Evolutionary conservation across 35 echinoderm and acorn worm genomes (phyloP).

Genomic region (Strongylocentrotus purpuratus): DNA sequence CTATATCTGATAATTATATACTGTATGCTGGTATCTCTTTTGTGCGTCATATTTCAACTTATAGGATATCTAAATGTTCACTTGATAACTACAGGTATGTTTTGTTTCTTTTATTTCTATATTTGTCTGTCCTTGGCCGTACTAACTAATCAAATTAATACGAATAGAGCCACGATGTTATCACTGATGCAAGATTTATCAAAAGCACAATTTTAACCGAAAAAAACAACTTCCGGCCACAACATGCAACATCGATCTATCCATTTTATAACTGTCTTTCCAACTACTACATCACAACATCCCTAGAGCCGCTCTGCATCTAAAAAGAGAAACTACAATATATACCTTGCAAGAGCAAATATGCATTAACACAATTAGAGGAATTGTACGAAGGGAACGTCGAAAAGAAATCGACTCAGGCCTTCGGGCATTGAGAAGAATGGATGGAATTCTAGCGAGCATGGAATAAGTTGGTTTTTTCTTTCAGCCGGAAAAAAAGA

Average conservation of each 20-base stretch:
- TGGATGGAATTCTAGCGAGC: slow-evolving; percentile 1
- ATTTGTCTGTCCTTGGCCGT: background rate
- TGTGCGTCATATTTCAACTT: too few species aligned
- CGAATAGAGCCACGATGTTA: background rate
- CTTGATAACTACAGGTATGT: background rate
- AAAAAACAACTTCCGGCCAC: background rate
- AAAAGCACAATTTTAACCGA: background rate
- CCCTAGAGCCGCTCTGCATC: background rate
- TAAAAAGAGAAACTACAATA: background rate
- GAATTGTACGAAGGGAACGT: background rate
- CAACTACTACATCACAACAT: background rate
- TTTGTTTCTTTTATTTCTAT: background rate
- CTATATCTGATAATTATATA: too few species aligned
- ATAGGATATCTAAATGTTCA: too few species aligned
- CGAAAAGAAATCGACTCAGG: background rate
- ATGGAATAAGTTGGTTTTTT: background rate
- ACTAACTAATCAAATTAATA: background rate
- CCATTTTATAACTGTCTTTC: background rate
- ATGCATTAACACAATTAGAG: background rate
- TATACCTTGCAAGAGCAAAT: background rate
- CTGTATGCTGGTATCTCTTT: too few species aligned
- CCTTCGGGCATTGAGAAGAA: background rate
- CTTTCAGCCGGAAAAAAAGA: background rate
- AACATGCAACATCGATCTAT: background rate
- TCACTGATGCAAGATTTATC: background rate